Percentiles rank a stretch among this genome's conserved stretches.
phyloP scores from a whole-genome alignment of 2,888 invertebrate genomes.

The Eubasilissa splendida region DNA sequence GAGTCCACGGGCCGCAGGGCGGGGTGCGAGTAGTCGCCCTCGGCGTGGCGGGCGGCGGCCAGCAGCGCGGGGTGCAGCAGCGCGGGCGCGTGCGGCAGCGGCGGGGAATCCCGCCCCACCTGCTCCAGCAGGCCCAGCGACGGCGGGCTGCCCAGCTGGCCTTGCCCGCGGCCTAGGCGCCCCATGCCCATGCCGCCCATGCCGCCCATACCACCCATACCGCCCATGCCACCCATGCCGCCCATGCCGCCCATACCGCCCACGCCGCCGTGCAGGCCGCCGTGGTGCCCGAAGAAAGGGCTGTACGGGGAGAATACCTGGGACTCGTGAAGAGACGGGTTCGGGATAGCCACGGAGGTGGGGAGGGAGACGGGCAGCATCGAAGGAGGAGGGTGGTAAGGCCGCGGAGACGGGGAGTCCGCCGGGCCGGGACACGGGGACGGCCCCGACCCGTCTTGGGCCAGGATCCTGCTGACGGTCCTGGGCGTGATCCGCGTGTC shows the following conservation, averaged over 20 bases:
- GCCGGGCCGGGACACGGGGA: conserved; percentile 71
- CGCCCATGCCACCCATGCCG: conserved; percentile 40
- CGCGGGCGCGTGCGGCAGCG: conserved; percentile 87
- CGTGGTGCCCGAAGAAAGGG: conserved; percentile 84
- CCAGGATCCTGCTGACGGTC: conserved; percentile 89
- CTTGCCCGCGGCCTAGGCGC: conserved; percentile 59
- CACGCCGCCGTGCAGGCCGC: conserved; percentile 62
- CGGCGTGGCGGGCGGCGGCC: conserved; percentile 87
- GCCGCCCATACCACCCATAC: conserved; percentile 42
- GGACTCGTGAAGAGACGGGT: conserved; percentile 95
- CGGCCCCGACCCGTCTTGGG: conserved; percentile 84
- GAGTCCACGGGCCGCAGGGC: conserved; percentile 80
- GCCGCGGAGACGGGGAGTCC: conserved; percentile 80
- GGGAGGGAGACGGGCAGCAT: conserved; percentile 92
- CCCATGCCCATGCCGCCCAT: conserved; percentile 33
- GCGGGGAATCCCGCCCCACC: conserved; percentile 85
- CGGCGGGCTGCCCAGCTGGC: conserved; percentile 72
- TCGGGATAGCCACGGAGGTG: conserved; percentile 96
- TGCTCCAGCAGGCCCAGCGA: conserved; percentile 75
- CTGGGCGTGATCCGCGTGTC: conserved; percentile 93
- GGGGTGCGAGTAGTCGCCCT: conserved; percentile 80
- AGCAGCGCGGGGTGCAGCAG: conserved; percentile 89
- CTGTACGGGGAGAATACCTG: conserved; percentile 94
- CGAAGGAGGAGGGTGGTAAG: conserved; percentile 84
- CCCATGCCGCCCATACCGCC: conserved; percentile 61